phyloP scores from a whole-genome alignment of 2,797 vertebrate genomes.

The Chiloscyllium punctatum region DNA sequence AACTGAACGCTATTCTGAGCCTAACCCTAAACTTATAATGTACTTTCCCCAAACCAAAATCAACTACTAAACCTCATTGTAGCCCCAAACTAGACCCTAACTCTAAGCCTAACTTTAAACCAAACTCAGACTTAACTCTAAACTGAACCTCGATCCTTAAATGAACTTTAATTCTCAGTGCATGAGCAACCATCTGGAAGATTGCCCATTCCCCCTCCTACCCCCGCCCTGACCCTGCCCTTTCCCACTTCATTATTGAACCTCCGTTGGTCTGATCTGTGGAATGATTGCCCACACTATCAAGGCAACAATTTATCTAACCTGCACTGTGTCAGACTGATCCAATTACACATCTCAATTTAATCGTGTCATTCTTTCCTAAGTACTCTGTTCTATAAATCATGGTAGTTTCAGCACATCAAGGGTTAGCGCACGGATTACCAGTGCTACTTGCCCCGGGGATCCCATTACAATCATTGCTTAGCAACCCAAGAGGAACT shows the following conservation, averaged over 20 bases:
- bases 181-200: background rate
- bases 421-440: background rate
- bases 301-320: background rate
- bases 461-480: background rate
- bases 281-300: background rate
- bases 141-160: background rate
- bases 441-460: background rate
- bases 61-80: background rate
- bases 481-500: background rate
- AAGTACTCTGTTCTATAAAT: background rate
- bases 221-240: background rate
- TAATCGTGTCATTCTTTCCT: background rate
- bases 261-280: background rate
- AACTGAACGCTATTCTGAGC: background rate
- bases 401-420: background rate
- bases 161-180: background rate
- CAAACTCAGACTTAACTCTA: background rate
- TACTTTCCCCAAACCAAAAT: background rate
- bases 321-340: background rate
- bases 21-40: too few species aligned
- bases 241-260: background rate
- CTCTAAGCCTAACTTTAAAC: background rate
- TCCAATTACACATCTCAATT: background rate
- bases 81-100: background rate
- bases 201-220: background rate